Evolutionary conservation across 2,888 invertebrate species (phyloP).

Genomic region (Stenodera caucasica): DNA sequence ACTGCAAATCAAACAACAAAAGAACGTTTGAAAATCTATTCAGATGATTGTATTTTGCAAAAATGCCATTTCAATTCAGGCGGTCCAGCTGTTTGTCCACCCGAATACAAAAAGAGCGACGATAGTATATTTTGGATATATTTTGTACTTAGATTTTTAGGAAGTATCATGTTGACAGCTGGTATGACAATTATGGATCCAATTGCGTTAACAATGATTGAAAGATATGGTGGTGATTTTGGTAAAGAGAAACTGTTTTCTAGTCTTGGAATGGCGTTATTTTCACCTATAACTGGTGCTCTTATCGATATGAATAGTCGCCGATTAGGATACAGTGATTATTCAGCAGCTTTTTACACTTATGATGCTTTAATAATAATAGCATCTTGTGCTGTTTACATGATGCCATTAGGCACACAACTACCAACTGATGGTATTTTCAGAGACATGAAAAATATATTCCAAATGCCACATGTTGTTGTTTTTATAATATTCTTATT

Average conservation of each 20-base stretch:
- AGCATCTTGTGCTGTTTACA: slow-evolving; percentile 72
- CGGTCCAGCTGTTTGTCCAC: slow-evolving; percentile 77
- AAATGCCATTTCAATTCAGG: slow-evolving; percentile 74
- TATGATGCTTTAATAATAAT: slow-evolving; percentile 74
- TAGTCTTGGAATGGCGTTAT: slow-evolving; percentile 80
- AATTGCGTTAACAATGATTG: slow-evolving; percentile 82
- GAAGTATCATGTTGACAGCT: slow-evolving; percentile 79
- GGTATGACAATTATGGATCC: slow-evolving; percentile 90
- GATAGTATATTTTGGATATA: slow-evolving; percentile 82
- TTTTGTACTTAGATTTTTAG: slow-evolving; percentile 76
- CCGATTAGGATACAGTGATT: slow-evolving; percentile 75
- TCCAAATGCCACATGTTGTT: slow-evolving; percentile 78
- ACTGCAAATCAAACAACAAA: slow-evolving; percentile 68
- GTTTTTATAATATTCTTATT: slow-evolving; percentile 81
- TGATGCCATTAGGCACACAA: slow-evolving; percentile 78
- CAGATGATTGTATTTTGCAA: slow-evolving; percentile 75
- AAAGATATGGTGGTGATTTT: slow-evolving; percentile 80
- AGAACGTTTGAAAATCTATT: slow-evolving; percentile 60
- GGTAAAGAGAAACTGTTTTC: slow-evolving; percentile 79
- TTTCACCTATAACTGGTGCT: slow-evolving; percentile 78
- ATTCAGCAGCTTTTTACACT: slow-evolving; percentile 85
- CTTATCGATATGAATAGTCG: slow-evolving; percentile 73
- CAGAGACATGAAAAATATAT: slow-evolving; percentile 71
- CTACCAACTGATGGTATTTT: slow-evolving; percentile 77
- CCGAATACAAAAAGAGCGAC: slow-evolving; percentile 77